Percentiles rank a stretch among this genome's conserved stretches.
Conservation (phyloP, 1,140 invertebrate genomes). For the Ladona fulva region DNA sequence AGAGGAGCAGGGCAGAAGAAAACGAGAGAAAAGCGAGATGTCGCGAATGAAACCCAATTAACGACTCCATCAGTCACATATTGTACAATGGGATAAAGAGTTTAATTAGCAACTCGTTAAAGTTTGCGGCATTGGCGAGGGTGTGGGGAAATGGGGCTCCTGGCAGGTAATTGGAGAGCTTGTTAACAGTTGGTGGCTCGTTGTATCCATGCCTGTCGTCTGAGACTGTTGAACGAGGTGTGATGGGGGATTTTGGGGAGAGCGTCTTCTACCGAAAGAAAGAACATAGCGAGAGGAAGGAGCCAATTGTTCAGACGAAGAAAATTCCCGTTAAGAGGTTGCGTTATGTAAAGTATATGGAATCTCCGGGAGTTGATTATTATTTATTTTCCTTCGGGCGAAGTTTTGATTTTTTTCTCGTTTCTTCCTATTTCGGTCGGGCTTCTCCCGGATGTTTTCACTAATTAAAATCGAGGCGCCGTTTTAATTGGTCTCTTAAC, state of each 20-base stretch:
- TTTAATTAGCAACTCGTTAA: conserved; percentile 4
- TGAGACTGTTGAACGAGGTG: not conserved
- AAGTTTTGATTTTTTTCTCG: not conserved
- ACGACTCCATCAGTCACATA: conserved; percentile 8
- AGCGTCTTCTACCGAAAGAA: no score
- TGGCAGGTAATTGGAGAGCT: conserved; percentile 1
- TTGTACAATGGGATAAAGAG: conserved; percentile 1
- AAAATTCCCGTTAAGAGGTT: not conserved
- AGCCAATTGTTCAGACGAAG: not conserved
- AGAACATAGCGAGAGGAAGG: not conserved
- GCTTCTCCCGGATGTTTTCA: not conserved
- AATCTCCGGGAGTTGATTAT: no score
- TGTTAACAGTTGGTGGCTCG: not conserved
- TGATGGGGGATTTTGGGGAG: not conserved
- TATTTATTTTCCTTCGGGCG: not conserved
- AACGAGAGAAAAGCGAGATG: not conserved
- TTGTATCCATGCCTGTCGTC: not conserved
- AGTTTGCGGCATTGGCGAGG: not conserved
- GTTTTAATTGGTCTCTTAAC: not conserved
- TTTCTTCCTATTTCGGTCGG: not conserved
- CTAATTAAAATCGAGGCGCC: not conserved
- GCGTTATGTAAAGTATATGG: no score
- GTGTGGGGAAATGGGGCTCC: not conserved
- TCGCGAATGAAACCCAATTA: conserved; percentile 4
- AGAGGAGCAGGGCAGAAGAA: no score